Evolutionary conservation across 1,140 invertebrate genomes (phyloP), one percentile per base, ranked within the genome.

Genomic region (Diachasmimorpha longicaudata): DNA sequence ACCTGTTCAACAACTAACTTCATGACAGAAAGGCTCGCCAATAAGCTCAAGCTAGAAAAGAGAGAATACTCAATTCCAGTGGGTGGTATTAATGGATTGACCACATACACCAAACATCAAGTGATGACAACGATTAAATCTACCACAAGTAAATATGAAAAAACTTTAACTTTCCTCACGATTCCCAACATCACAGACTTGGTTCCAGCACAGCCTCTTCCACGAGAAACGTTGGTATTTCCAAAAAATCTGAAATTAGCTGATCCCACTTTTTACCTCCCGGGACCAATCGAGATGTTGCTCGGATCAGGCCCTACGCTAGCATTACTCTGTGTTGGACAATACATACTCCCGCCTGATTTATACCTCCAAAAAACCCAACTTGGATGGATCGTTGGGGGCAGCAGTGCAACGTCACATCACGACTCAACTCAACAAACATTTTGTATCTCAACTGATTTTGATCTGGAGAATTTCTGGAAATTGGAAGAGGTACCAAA

Each of bases 1-100:
- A 72, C 75, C 6, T 66, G 75, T 21, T 72, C 75, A 10, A 72
- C 75, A 21, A 36, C 55, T 3, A 77, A 77, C 39, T 77, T 77
- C 21, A 77, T 77, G 0, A 77, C 75, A 13, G 70, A 67, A 55
- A 31, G n/a, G 1, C n/a, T 69, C 10, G 75, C 70, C 16, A 0
- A 70, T 0, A 36, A 6, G 3, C 39, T 76, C 0, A n/a, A 52
- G 1, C 37, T 72, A 8, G 1, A 25, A 14, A 72, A 10, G 3
- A 72, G 5, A 13, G n/a, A 25, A 16, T 76, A 70, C 31, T 21
- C 70, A 4, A 66, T 76, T n/a, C 69, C 70, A 6, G 25, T 76
- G 19, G 31, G 14, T 4, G 52, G 58, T 4, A 31, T 76, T 9
- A 58, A 76, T 44, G 16, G 46, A 36, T 13, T 66, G 10, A 72